Conservation (phyloP, 2,113 vertebrate genomes). For the Sylvilagus bachmani region DNA sequence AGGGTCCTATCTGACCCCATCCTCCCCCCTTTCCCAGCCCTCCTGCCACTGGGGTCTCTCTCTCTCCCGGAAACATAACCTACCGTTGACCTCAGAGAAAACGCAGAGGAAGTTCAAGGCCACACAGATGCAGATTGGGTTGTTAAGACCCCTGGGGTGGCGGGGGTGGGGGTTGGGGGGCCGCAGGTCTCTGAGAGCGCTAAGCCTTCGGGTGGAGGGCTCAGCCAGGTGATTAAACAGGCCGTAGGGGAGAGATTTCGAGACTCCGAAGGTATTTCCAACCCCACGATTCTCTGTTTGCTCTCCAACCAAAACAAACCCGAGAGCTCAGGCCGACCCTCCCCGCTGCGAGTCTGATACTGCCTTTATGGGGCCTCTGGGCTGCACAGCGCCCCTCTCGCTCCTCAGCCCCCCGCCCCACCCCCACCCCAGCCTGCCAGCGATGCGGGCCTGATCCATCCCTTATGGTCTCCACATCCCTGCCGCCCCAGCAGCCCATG, state of each 20-base stretch:
- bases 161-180: no score
- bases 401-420: no score
- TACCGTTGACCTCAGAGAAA: conserved; percentile 33
- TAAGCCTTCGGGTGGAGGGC: not conserved
- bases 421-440: no score
- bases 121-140: not conserved
- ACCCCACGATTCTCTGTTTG: not conserved
- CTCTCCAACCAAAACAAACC: not conserved
- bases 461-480: no score
- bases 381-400: rapidly evolving
- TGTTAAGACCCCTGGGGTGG: not conserved
- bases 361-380: no score
- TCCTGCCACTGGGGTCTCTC: not conserved
- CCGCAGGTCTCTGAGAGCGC: no score
- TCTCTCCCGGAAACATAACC: not conserved
- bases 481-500: no score
- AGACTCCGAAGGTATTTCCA: conserved; percentile 25
- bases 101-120: not conserved
- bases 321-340: no score
- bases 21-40: not conserved
- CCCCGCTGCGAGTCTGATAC: no score
- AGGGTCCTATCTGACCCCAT: not conserved
- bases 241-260: not conserved
- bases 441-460: no score
- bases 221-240: not conserved